These are phyloP conservation scores for Pontoporia blainvillei DNA, from an alignment of 2,113 vertebrate genomes.

Conservation along the genomic window DNA sequence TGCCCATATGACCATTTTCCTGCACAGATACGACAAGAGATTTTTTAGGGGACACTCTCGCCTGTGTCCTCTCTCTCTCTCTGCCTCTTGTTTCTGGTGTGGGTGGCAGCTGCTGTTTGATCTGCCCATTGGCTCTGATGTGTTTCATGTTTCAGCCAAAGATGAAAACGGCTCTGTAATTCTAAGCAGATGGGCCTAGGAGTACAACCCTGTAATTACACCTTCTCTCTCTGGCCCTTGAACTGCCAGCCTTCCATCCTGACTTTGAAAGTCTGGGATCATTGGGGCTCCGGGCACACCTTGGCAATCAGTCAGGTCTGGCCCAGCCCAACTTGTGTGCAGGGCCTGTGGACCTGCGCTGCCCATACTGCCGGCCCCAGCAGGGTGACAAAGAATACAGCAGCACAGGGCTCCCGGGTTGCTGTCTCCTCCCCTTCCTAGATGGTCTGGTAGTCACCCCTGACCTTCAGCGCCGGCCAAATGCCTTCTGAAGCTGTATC, in stretches of 20 bases:
- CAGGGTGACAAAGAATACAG: background rate
- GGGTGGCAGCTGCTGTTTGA: conserved; percentile 84
- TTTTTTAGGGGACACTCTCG: conserved; percentile 64
- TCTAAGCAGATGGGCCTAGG: conserved; percentile 86
- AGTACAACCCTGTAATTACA: conserved; percentile 87
- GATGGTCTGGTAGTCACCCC: background rate
- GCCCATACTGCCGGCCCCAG: background rate
- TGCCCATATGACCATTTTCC: background rate
- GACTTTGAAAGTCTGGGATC: conserved; percentile 76
- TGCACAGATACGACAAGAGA: conserved; percentile 45
- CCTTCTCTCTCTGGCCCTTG: conserved; percentile 81
- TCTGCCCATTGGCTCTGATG: conserved; percentile 83
- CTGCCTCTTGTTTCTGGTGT: conserved; percentile 48
- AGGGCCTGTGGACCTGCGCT: background rate
- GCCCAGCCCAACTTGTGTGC: conserved; percentile 58
- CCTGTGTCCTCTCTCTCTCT: conserved; percentile 76
- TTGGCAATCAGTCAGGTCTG: conserved; percentile 73
- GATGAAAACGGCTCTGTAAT: conserved; percentile 88
- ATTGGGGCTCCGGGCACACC: conserved; percentile 77
- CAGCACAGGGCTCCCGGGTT: background rate
- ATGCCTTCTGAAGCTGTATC: background rate
- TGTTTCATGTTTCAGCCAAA: conserved; percentile 86
- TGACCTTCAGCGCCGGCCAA: background rate
- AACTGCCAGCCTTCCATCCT: conserved; percentile 79
- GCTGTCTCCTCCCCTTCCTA: background rate